These are phyloP conservation scores for Caligus rogercresseyi DNA, from an alignment of 1,140 invertebrate genomes.

Conservation along the genomic window DNA sequence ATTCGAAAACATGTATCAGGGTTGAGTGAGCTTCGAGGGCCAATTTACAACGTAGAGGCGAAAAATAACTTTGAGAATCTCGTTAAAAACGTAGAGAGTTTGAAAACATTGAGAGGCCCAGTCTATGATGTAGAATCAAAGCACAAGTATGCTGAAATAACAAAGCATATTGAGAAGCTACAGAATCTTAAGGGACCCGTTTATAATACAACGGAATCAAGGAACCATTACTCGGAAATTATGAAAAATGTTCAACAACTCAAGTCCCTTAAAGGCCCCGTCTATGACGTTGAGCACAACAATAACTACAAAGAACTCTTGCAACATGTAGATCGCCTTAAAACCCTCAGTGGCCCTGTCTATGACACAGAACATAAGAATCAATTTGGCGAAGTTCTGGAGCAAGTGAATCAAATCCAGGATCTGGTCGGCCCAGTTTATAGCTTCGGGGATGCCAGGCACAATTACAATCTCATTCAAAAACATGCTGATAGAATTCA, in stretches of 20 bases:
- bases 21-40: background rate
- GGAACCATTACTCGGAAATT: slow-evolving; percentile 16
- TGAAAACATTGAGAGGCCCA: slow-evolving; percentile 14
- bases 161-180: slow-evolving; percentile 12
- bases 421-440: slow-evolving; percentile 10
- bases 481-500: slow-evolving; percentile 9
- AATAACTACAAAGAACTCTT: slow-evolving; percentile 1
- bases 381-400: background rate
- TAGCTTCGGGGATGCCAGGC: slow-evolving; percentile 1
- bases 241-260: slow-evolving; percentile 1
- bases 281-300: slow-evolving; percentile 14
- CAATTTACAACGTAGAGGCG: slow-evolving; percentile 13
- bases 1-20: background rate
- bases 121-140: slow-evolving; percentile 17
- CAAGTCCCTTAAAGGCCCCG: slow-evolving; percentile 12
- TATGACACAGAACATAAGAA: slow-evolving; percentile 6
- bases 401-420: slow-evolving; percentile 1
- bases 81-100: slow-evolving; percentile 8
- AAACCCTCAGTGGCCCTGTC: slow-evolving; percentile 6
- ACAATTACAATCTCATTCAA: slow-evolving; percentile 5
- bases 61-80: slow-evolving; percentile 16
- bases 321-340: slow-evolving; percentile 8
- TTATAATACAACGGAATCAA: slow-evolving; percentile 3
- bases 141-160: slow-evolving; percentile 15
- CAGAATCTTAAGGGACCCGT: slow-evolving; percentile 9